phyloP scores from a whole-genome alignment of 2,797 vertebrate species.

The Protosalanx chinensis region DNA sequence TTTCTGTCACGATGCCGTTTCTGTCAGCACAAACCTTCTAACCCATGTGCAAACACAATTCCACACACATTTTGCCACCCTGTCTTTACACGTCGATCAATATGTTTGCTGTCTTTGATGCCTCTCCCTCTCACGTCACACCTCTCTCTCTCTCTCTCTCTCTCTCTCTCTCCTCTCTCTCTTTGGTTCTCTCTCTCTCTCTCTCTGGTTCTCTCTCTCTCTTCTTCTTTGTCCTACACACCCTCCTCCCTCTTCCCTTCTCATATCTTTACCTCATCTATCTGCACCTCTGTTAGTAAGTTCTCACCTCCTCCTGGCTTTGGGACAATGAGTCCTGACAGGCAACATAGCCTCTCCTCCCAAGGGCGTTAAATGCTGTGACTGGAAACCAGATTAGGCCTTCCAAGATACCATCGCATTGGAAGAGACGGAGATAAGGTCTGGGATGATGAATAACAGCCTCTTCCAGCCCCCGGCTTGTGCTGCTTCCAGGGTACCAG shows the following conservation, averaged over 20 bases:
- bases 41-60: background rate
- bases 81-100: background rate
- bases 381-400: constrained; percentile 66
- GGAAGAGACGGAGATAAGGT: constrained; percentile 33
- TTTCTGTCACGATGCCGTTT: background rate
- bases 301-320: constrained; percentile 12
- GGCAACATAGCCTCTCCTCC: constrained; percentile 51
- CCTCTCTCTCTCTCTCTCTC: background rate
- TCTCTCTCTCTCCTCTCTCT: background rate
- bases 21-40: background rate
- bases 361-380: constrained; percentile 53
- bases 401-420: constrained; percentile 59
- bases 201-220: constrained; percentile 1
- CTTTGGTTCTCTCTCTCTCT: background rate
- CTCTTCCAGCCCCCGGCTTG: constrained; percentile 3
- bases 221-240: constrained; percentile 8
- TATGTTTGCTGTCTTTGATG: too few relatives aligned
- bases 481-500: background rate
- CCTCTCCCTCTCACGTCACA: background rate
- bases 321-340: constrained; percentile 66
- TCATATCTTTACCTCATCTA: background rate
- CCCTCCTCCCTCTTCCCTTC: constrained; percentile 20
- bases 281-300: constrained; percentile 36
- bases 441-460: constrained; percentile 31
- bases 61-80: background rate